Conservation (phyloP, 2,113 vertebrate genomes). For the Tenebrosternarchus preto region DNA sequence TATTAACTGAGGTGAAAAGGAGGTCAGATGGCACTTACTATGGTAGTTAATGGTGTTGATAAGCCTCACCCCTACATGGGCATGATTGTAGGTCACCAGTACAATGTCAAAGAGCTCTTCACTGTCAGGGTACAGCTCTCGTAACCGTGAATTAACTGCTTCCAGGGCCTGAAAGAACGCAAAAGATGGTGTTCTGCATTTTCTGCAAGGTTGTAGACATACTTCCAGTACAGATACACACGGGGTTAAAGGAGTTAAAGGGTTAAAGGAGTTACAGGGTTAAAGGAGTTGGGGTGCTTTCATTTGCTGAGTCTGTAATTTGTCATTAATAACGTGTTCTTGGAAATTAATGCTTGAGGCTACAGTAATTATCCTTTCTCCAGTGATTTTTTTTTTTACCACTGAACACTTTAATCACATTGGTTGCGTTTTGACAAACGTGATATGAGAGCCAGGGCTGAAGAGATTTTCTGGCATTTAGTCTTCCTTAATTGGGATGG, state of each 20-base stretch:
- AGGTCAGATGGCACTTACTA: conserved; percentile 74
- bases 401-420: neutral
- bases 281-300: neutral
- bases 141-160: conserved; percentile 82
- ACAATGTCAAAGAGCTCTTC: conserved; percentile 96
- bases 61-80: conserved; percentile 91
- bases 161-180: conserved; percentile 83
- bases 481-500: no score
- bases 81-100: conserved; percentile 96
- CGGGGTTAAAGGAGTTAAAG: neutral
- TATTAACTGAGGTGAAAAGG: neutral
- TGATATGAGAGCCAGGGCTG: no score
- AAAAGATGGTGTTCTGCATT: neutral
- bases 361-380: no score
- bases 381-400: neutral
- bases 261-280: no score
- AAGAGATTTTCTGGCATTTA: no score
- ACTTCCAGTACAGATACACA: neutral
- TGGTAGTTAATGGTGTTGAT: conserved; percentile 99
- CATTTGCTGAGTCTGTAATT: no score
- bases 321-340: no score
- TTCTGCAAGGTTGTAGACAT: neutral
- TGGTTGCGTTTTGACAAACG: no score
- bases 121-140: conserved; percentile 88
- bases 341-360: no score